phyloP scores from a whole-genome alignment of 1,140 invertebrate species.

The Zaprionus capensis region DNA sequence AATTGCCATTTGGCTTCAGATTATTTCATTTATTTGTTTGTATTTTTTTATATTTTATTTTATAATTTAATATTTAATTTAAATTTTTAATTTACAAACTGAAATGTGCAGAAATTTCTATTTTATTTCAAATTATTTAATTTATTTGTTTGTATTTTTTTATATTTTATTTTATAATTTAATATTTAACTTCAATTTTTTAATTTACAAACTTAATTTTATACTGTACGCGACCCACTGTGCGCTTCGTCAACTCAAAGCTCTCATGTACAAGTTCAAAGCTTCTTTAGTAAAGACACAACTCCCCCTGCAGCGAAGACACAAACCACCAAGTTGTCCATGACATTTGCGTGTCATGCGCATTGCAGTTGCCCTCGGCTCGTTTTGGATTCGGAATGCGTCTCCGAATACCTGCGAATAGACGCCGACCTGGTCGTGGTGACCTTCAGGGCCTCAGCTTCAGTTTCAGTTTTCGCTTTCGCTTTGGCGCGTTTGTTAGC shows the following conservation, averaged over 20 bases:
- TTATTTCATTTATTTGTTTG: not conserved
- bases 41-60: not conserved
- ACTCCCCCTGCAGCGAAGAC: slow-evolving; percentile 40
- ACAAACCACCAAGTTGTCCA: slow-evolving; percentile 15
- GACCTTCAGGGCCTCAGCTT: slow-evolving; percentile 63
- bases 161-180: not conserved
- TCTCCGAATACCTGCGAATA: slow-evolving; percentile 17
- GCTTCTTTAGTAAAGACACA: slow-evolving; percentile 13
- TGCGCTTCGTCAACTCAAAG: not conserved
- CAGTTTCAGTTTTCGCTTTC: slow-evolving; percentile 56
- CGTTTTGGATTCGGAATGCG: slow-evolving; percentile 12
- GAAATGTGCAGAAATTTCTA: not conserved
- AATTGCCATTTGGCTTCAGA: not conserved
- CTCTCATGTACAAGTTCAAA: not conserved
- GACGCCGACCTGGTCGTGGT: slow-evolving; percentile 40
- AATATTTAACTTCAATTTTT: not conserved
- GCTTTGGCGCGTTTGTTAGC: slow-evolving; percentile 55
- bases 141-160: not conserved
- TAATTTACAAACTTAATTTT: not conserved
- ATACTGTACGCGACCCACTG: slow-evolving; percentile 31
- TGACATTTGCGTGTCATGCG: slow-evolving; percentile 47
- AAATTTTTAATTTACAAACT: not conserved
- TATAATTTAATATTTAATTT: not conserved
- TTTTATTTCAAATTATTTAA: not conserved
- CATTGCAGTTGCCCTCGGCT: slow-evolving; percentile 26